Evolutionary conservation across 1,140 invertebrate species (phyloP).

Genomic region (Rhagoletis pomonella): DNA sequence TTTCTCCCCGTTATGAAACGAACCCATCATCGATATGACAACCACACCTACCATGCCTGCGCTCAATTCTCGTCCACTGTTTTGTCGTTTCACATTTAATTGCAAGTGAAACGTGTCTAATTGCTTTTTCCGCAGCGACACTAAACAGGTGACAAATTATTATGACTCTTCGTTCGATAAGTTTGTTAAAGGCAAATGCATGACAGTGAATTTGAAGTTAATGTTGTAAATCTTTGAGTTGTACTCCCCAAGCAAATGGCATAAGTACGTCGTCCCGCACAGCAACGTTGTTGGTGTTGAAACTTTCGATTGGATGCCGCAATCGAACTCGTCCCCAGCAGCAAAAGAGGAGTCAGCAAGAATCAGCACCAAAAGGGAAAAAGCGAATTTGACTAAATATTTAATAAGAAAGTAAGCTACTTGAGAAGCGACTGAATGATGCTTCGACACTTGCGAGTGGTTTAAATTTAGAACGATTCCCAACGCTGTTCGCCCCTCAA

Average conservation of each 20-base stretch:
- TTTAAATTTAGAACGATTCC: slow-evolving; percentile 28
- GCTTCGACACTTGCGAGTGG: neutral
- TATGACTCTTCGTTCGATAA: slow-evolving; percentile 29
- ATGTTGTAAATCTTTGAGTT: neutral
- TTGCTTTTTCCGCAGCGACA: slow-evolving; percentile 54
- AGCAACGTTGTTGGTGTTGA: neutral
- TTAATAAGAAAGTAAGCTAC: slow-evolving; percentile 32
- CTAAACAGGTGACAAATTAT: slow-evolving; percentile 57
- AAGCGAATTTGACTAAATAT: slow-evolving; percentile 35
- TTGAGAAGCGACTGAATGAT: neutral
- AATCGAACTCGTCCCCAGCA: neutral
- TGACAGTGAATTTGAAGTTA: neutral
- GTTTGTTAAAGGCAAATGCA: neutral
- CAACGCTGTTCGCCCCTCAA: neutral
- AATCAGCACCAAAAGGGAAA: neutral
- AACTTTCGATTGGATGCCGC: slow-evolving; percentile 7
- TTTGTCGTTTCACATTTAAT: slow-evolving; percentile 45
- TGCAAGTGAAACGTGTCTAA: slow-evolving; percentile 56
- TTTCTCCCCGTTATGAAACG: no score
- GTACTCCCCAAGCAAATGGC: neutral
- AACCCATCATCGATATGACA: neutral
- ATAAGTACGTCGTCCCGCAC: neutral
- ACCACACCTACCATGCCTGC: neutral
- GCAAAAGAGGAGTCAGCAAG: neutral
- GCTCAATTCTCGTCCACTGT: neutral